phyloP scores from a whole-genome alignment of 2,113 vertebrate species.

The Spea bombifrons region DNA sequence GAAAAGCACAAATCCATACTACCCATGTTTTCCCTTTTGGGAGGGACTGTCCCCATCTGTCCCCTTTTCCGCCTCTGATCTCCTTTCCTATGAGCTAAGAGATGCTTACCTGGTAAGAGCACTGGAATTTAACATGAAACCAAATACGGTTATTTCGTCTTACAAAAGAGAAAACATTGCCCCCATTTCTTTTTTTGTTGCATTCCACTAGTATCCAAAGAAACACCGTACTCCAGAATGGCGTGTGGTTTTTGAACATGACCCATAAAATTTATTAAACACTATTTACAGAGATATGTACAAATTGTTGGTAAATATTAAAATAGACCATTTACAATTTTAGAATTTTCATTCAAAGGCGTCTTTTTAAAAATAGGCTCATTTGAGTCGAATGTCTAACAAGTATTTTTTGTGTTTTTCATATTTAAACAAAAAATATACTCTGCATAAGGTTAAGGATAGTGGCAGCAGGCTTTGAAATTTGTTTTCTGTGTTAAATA shows the following conservation, averaged over 20 bases:
- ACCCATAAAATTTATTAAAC: constrained; percentile 99
- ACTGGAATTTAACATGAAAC: too few relatives aligned
- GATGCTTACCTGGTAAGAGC: too few relatives aligned
- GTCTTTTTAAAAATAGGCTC: constrained; percentile 85
- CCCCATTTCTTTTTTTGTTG: too few relatives aligned
- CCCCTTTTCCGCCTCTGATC: too few relatives aligned
- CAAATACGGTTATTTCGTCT: too few relatives aligned
- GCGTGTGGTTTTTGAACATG: constrained; percentile 74
- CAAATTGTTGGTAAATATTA: constrained; percentile 95
- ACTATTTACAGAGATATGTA: constrained; percentile 98
- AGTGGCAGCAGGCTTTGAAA: constrained; percentile 63
- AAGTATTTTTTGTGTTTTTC: constrained; percentile 56
- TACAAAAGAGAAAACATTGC: too few relatives aligned
- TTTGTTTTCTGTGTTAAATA: constrained; percentile 68
- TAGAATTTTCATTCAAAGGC: constrained; percentile 96
- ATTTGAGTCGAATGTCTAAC: constrained; percentile 69
- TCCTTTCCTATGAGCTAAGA: too few relatives aligned
- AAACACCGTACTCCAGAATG: not conserved
- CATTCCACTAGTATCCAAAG: too few relatives aligned
- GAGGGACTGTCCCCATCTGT: too few relatives aligned
- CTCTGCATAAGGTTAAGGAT: constrained; percentile 41
- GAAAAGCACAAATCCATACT: too few relatives aligned
- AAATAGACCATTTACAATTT: constrained; percentile 98
- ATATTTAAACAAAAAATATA: constrained; percentile 76
- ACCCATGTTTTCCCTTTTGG: too few relatives aligned